phyloP scores from a whole-genome alignment of 2,797 vertebrate species.

The Anolis apletophallus region DNA sequence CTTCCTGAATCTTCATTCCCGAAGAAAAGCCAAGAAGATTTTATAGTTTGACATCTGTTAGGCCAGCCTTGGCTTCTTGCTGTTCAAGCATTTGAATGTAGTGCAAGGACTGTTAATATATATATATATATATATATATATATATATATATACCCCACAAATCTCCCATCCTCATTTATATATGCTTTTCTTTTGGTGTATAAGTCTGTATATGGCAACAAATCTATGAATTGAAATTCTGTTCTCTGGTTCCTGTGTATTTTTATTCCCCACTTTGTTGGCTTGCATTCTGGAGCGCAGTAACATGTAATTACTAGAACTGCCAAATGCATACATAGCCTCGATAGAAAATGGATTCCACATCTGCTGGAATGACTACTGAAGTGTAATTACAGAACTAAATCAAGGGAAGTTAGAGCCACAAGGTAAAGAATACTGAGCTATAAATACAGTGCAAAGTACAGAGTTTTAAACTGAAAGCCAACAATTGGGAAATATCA shows the following conservation, averaged over 20 bases:
- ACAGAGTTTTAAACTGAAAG: conserved; percentile 26
- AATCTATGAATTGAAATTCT: conserved; percentile 24
- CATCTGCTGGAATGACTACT: conserved; percentile 47
- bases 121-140: too few species aligned
- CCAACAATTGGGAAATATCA: conserved; percentile 42
- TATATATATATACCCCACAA: too few species aligned
- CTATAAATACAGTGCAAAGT: conserved; percentile 52
- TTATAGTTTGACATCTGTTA: too few species aligned
- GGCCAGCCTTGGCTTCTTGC: too few species aligned
- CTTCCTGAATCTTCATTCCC: too few species aligned
- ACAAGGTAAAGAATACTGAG: conserved; percentile 55
- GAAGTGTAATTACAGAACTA: conserved; percentile 67
- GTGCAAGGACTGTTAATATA: not conserved
- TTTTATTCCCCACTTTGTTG: conserved; percentile 34
- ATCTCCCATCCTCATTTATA: not conserved
- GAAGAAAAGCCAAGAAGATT: too few species aligned
- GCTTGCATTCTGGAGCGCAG: conserved; percentile 30
- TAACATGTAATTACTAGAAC: conserved; percentile 63
- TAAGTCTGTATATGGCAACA: not conserved
- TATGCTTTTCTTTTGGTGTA: accelerated
- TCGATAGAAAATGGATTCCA: conserved; percentile 51
- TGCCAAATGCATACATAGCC: conserved; percentile 60
- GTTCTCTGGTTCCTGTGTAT: not conserved
- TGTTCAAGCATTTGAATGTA: not conserved
- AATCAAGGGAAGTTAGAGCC: conserved; percentile 56